phyloP scores from a whole-genome alignment of 2,797 vertebrate species.

The Syncerus caffer region DNA sequence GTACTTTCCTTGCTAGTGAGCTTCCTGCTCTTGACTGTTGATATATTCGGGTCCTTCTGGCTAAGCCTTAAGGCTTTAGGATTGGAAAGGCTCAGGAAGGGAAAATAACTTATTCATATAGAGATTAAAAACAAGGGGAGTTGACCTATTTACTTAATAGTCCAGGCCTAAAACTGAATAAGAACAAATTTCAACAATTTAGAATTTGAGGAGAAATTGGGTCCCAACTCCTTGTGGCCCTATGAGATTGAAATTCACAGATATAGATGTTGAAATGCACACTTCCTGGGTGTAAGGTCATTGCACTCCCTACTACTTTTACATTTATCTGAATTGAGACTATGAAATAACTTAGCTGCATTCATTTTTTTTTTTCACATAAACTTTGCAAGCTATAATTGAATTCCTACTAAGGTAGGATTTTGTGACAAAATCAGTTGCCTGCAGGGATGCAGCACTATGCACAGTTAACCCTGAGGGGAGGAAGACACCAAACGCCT shows the following conservation, averaged over 20 bases:
- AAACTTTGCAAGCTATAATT: conserved; percentile 44
- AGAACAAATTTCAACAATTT: not conserved
- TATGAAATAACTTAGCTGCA: not conserved
- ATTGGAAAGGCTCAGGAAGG: not conserved
- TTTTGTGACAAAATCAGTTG: conserved; percentile 48
- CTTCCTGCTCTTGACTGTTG: conserved; percentile 17
- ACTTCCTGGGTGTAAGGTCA: not conserved
- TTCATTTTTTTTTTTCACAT: not conserved
- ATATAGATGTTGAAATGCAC: not conserved
- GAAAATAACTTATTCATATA: not conserved
- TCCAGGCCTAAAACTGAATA: not conserved
- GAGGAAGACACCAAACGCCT: not conserved
- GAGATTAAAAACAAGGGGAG: not conserved
- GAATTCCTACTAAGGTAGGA: conserved; percentile 37
- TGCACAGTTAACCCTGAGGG: not conserved
- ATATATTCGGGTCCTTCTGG: not conserved
- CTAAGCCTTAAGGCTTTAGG: not conserved
- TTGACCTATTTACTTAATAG: not conserved
- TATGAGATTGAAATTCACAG: not conserved
- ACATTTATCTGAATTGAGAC: not conserved
- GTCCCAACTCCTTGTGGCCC: not conserved
- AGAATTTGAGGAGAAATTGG: not conserved
- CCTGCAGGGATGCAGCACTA: not conserved
- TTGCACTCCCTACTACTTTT: not conserved
- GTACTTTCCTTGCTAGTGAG: not conserved